These are phyloP conservation scores for Parapristionchus giblindavisi DNA, from an alignment of 2,888 invertebrate genomes.

Conservation along the genomic window DNA sequence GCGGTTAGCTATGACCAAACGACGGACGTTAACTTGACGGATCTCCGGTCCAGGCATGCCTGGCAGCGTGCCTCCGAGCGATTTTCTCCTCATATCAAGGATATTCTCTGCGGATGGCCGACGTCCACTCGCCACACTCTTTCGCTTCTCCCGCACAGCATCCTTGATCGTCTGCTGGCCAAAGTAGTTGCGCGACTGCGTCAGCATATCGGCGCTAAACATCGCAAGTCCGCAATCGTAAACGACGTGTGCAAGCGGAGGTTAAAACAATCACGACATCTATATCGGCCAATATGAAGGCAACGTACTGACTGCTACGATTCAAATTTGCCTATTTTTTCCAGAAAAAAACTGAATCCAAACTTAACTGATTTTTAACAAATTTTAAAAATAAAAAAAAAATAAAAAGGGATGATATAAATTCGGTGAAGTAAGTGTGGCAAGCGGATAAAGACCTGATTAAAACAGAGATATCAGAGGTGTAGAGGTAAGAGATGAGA, in stretches of 20 bases:
- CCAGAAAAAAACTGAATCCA: too few relatives aligned
- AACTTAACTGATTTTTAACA: too few relatives aligned
- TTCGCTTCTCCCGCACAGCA: slow-evolving; percentile 26
- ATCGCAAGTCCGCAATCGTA: neutral
- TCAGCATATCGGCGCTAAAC: slow-evolving; percentile 13
- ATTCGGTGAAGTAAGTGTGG: slow-evolving; percentile 18
- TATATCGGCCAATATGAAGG: too few relatives aligned
- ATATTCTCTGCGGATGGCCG: slow-evolving; percentile 32
- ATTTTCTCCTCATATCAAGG: slow-evolving; percentile 32
- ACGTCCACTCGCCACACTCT: slow-evolving; percentile 23
- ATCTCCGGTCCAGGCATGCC: neutral
- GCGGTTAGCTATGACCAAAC: too few relatives aligned
- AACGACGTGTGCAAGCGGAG: neutral
- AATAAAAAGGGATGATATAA: neutral
- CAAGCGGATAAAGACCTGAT: slow-evolving; percentile 1
- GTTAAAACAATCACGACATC: too few relatives aligned
- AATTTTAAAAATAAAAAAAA: slow-evolving; percentile 22
- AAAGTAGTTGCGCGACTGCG: slow-evolving; percentile 27
- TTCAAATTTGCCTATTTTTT: too few relatives aligned
- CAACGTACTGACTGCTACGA: too few relatives aligned
- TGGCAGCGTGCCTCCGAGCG: slow-evolving; percentile 4
- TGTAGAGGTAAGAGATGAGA: neutral
- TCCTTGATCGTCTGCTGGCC: neutral
- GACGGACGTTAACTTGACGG: slow-evolving; percentile 19
- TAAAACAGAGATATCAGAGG: neutral